These are phyloP conservation scores for Carassius gibelio DNA, from an alignment of 2,113 vertebrate genomes.

Conservation along the genomic window DNA sequence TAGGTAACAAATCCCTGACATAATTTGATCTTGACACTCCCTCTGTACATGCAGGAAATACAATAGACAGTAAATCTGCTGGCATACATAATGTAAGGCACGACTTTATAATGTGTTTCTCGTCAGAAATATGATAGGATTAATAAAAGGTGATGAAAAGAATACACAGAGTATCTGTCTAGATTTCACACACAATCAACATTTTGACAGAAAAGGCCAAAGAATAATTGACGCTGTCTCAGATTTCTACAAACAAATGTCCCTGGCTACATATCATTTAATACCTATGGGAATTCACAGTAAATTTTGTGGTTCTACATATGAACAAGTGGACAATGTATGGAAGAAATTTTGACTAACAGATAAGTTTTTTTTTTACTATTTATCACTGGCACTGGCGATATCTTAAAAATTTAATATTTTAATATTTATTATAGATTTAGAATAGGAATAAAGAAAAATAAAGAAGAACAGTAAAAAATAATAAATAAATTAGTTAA, in stretches of 20 bases:
- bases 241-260: constrained; percentile 12
- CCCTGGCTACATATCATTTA: background rate
- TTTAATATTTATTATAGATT: background rate
- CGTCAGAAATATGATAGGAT: constrained; percentile 15
- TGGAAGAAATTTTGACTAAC: background rate
- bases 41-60: background rate
- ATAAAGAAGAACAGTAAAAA: background rate
- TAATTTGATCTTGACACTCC: constrained; percentile 26
- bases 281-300: background rate
- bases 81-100: constrained; percentile 17
- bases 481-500: too few species aligned
- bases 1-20: background rate
- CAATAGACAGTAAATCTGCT: background rate
- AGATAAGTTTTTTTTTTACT: background rate
- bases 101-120: background rate
- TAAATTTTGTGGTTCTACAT: background rate
- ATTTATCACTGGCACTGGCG: too few species aligned
- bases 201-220: constrained; percentile 20
- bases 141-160: background rate
- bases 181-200: constrained; percentile 16
- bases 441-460: background rate
- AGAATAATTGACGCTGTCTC: background rate
- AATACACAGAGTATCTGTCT: background rate
- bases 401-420: too few species aligned
- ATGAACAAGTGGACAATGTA: background rate